phyloP scores from a whole-genome alignment of 1,140 invertebrate genomes.

The Matsumurasca onukii region DNA sequence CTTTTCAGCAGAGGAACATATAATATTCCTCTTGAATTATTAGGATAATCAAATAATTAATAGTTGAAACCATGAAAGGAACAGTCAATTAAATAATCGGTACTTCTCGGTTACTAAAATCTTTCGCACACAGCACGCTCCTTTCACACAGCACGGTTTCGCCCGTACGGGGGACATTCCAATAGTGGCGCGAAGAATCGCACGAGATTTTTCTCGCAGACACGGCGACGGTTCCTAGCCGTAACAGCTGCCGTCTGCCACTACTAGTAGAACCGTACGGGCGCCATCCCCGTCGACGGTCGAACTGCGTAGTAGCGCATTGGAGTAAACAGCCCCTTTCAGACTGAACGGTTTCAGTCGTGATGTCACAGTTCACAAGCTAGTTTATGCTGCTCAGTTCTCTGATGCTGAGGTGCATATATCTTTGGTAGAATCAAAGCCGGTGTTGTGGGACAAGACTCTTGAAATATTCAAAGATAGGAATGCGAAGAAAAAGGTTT shows the following conservation, averaged over 20 bases:
- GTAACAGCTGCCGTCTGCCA: background rate
- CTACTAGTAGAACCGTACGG: background rate
- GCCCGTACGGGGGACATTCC: background rate
- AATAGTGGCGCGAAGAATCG: slow-evolving; percentile 6
- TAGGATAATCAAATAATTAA: too few species aligned
- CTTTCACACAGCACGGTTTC: slow-evolving; percentile 14
- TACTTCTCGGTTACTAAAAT: too few species aligned
- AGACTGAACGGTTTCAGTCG: slow-evolving; percentile 8
- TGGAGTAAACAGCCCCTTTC: slow-evolving; percentile 14
- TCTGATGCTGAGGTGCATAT: slow-evolving; percentile 11
- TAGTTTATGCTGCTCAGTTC: background rate
- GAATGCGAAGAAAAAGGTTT: slow-evolving; percentile 6
- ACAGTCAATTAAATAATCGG: too few species aligned
- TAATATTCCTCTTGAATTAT: too few species aligned
- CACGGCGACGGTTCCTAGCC: slow-evolving; percentile 7
- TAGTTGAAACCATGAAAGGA: too few species aligned
- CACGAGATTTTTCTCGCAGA: slow-evolving; percentile 3
- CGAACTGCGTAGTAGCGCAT: slow-evolving; percentile 10
- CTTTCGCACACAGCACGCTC: too few species aligned
- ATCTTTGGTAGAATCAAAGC: slow-evolving; percentile 9
- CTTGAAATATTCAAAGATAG: background rate
- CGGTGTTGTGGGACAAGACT: slow-evolving; percentile 9
- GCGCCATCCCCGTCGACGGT: slow-evolving; percentile 1
- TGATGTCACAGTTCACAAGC: background rate
- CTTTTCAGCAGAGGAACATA: too few species aligned